Percentiles rank a stretch among this genome's conserved stretches.
phyloP scores from a whole-genome alignment of 2,113 vertebrate genomes.

The Tragelaphus scriptus region DNA sequence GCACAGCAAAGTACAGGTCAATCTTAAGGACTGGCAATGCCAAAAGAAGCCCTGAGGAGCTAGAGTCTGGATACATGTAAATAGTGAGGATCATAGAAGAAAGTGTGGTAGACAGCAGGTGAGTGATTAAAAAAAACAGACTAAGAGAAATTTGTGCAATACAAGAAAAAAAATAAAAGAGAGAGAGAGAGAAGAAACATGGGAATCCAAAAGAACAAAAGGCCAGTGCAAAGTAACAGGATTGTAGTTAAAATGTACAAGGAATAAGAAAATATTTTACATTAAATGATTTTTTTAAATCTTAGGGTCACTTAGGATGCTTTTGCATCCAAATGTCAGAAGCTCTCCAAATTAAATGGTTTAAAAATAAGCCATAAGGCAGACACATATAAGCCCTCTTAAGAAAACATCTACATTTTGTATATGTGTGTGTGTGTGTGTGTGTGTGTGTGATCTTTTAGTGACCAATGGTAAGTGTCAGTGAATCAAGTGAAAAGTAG shows the following conservation, averaged over 20 bases:
- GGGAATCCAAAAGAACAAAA: not conserved
- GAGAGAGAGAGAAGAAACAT: not conserved
- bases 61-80: not conserved
- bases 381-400: not conserved
- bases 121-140: not conserved
- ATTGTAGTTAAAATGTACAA: not conserved
- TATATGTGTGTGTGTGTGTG: not conserved
- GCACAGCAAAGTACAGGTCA: not conserved
- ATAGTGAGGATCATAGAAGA: not conserved
- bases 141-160: not conserved
- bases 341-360: not conserved
- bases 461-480: not conserved
- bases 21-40: not conserved
- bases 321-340: not conserved
- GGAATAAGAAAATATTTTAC: not conserved
- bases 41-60: not conserved
- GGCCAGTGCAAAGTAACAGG: not conserved
- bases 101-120: not conserved
- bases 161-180: accelerated
- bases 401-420: not conserved
- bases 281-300: not conserved
- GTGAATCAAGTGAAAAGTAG: not conserved
- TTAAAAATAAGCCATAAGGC: not conserved
- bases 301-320: not conserved
- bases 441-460: not conserved